phyloP scores from a whole-genome alignment of 2,113 vertebrate species.

The Notarius quadriscutis region DNA sequence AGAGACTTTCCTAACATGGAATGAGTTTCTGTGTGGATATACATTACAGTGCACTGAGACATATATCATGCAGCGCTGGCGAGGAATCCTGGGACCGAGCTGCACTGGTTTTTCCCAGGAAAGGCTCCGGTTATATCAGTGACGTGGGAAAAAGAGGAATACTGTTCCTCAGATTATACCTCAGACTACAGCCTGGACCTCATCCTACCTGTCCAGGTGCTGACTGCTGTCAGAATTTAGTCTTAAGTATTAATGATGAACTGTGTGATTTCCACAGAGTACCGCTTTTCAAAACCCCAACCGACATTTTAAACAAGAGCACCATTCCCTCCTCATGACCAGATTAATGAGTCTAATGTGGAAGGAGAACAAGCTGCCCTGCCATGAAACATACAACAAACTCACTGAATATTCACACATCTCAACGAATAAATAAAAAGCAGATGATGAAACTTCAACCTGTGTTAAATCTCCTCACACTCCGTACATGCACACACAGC shows the following conservation, averaged over 20 bases:
- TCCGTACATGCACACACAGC: neutral
- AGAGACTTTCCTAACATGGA: constrained; percentile 58
- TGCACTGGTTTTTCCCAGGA: constrained; percentile 38
- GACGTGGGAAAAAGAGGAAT: constrained; percentile 20
- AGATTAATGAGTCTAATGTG: neutral
- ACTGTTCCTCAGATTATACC: neutral
- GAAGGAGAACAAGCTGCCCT: neutral
- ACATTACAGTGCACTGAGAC: constrained; percentile 54
- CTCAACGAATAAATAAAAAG: neutral
- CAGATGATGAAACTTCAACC: neutral
- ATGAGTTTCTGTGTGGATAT: constrained; percentile 53
- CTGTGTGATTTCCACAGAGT: neutral
- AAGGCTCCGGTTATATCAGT: neutral
- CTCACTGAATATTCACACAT: neutral
- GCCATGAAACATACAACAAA: neutral
- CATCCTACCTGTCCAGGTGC: constrained; percentile 39
- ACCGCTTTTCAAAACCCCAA: neutral
- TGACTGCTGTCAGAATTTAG: constrained; percentile 61
- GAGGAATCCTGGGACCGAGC: constrained; percentile 62
- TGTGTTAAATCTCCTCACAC: too few relatives aligned
- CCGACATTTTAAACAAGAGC: neutral
- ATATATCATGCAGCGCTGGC: constrained; percentile 60
- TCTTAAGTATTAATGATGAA: constrained; percentile 9
- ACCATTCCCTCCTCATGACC: neutral
- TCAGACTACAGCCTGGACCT: constrained; percentile 9